Conservation (phyloP, 2,113 vertebrate species). For the Anarhynchus alexandrinus region DNA sequence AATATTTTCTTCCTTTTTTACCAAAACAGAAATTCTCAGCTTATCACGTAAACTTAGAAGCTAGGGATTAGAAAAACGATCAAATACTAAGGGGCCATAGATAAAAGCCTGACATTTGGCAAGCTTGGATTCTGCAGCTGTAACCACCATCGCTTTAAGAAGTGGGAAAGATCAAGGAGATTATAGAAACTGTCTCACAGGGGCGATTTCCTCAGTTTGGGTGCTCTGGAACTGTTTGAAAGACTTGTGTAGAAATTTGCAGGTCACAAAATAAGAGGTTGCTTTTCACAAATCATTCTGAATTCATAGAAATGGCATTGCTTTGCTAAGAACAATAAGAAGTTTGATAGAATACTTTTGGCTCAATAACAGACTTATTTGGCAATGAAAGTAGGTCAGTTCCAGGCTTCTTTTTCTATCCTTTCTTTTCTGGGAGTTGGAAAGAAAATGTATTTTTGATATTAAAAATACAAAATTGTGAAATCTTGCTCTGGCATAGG, state of each 20-base stretch:
- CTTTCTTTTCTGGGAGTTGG: background rate
- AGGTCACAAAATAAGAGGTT: conserved; percentile 15
- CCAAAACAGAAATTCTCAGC: background rate
- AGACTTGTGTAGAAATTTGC: background rate
- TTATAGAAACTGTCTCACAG: background rate
- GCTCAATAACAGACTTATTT: conserved; percentile 2
- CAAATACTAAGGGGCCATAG: background rate
- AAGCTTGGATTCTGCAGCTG: background rate
- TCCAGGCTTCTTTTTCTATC: conserved; percentile 12
- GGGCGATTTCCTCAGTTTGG: background rate
- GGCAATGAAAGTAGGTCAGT: conserved; percentile 39
- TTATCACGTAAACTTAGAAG: background rate
- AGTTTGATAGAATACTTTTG: conserved; percentile 46
- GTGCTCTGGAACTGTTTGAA: conserved; percentile 1
- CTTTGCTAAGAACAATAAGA: conserved; percentile 31
- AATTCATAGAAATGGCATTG: conserved; percentile 4
- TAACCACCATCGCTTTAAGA: background rate
- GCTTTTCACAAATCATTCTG: conserved; percentile 2
- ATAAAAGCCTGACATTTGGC: background rate
- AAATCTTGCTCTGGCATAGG: background rate
- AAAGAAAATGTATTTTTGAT: conserved; percentile 14
- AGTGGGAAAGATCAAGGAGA: conserved; percentile 25
- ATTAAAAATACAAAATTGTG: background rate
- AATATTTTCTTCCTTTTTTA: background rate
- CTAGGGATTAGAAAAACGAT: background rate